Evolutionary conservation across 2,888 invertebrate genomes (phyloP).

Genomic region (Gerris lacustris): DNA sequence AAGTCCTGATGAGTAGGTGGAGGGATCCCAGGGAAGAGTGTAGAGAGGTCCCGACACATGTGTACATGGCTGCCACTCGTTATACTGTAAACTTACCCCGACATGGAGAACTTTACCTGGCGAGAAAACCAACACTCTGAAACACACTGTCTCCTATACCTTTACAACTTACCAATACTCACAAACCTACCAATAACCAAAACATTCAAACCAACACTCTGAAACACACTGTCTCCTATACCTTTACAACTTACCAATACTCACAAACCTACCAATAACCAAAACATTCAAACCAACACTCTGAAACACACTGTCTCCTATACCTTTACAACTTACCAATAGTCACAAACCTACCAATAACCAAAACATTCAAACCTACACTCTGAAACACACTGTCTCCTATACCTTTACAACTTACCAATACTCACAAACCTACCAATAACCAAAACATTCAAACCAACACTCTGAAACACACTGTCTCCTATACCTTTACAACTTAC

Average conservation of each 20-base stretch:
- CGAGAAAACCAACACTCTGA: slow-evolving; percentile 66
- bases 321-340: neutral
- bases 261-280: neutral
- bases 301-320: slow-evolving; percentile 39
- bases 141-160: slow-evolving; percentile 27
- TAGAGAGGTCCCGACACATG: slow-evolving; percentile 54
- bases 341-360: neutral
- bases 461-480: slow-evolving; percentile 43
- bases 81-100: slow-evolving; percentile 52
- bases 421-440: slow-evolving; percentile 1
- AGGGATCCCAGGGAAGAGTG: slow-evolving; percentile 59
- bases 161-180: neutral
- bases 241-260: neutral
- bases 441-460: slow-evolving; percentile 46
- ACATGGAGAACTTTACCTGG: slow-evolving; percentile 50
- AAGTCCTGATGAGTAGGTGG: slow-evolving; percentile 48
- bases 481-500: too few species aligned
- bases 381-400: slow-evolving; percentile 40
- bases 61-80: slow-evolving; percentile 50
- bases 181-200: neutral
- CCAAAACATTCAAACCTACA: slow-evolving; percentile 50
- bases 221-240: slow-evolving; percentile 29
- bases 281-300: slow-evolving; percentile 51
- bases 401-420: neutral
- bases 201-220: slow-evolving; percentile 60